phyloP scores from a whole-genome alignment of 2,797 vertebrate genomes.

The Manis pentadactyla region DNA sequence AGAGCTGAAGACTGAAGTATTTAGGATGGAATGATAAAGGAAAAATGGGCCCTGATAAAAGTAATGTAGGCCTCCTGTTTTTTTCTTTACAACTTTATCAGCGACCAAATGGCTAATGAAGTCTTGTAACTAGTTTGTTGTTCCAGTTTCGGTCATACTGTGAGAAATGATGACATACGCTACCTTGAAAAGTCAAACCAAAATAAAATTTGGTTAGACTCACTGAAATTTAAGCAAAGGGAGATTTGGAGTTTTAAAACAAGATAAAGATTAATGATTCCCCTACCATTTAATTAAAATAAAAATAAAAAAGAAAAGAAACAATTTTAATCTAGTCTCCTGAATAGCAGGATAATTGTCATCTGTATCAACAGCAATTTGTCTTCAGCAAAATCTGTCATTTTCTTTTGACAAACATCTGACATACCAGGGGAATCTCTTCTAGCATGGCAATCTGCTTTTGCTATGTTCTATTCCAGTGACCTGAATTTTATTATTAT shows the following conservation, averaged over 20 bases:
- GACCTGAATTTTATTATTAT: not conserved
- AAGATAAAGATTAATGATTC: not conserved
- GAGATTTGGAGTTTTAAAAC: conserved; percentile 20
- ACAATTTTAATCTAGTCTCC: not conserved
- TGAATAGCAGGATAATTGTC: not conserved
- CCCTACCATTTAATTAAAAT: not conserved
- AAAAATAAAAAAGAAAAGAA: not conserved
- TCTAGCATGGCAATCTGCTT: not conserved
- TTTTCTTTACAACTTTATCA: not conserved
- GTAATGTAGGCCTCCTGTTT: not conserved
- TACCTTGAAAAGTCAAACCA: not conserved
- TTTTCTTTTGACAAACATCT: not conserved
- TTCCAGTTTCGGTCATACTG: not conserved
- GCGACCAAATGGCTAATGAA: not conserved
- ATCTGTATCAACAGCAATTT: not conserved
- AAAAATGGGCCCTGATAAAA: not conserved
- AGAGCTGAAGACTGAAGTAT: not conserved
- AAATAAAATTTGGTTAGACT: not conserved
- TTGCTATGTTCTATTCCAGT: not conserved
- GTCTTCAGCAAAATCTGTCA: not conserved
- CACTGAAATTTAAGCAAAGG: not conserved
- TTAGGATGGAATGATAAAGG: not conserved
- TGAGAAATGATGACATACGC: not conserved
- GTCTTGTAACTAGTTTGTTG: not conserved
- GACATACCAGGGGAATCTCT: not conserved